Evolutionary conservation across 1,140 invertebrate genomes (phyloP), one percentile per base, ranked within the genome.

Genomic region (Steinernema feltiae): DNA sequence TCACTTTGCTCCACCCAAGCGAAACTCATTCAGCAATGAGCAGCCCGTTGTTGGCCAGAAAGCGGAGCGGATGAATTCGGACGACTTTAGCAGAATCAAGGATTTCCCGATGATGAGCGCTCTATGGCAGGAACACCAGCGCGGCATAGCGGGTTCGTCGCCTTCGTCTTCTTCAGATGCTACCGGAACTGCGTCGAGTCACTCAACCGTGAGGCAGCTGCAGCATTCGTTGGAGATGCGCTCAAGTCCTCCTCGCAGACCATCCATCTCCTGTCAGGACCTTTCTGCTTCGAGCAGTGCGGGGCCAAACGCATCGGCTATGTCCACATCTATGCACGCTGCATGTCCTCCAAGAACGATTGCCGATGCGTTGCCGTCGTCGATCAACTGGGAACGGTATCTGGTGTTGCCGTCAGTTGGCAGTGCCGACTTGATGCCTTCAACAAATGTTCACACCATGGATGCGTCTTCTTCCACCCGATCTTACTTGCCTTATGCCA

Each of bases 91-190:
- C 53, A 7, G 53, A 7, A 63, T 63, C 53, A 63, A 63, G 53
- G 53, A 63, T 21, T 63, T 63, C 24, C 53, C 53, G 53, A 63
- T 63, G 53, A 63, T 63, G 53, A 63, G 53, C 53, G 53, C 53
- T 7, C 53, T 63, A 3, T 63, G 53, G 53, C 53, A 63, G 24
- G 53, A 63, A 27, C 53, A 63, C 53, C 53, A 63, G 53, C 24
- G 53, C 2, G 53, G 53, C 12, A 63, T 63, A 3, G 53, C 24
- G 7, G 15, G 15, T 21, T 63, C 53, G 12, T 27, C 53, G 15
- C 24, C 53, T 7, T n/a, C 53, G 15, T 63, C 53, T 3, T 63
- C 53, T 3, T 63, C 53, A 7, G 53, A 63, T 21, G 53, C 53
- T 3, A 3, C 53, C 12, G 35, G 35, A 7, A 41, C 35, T 7